phyloP scores from a whole-genome alignment of 2,113 vertebrate species.

The Colaptes auratus region DNA sequence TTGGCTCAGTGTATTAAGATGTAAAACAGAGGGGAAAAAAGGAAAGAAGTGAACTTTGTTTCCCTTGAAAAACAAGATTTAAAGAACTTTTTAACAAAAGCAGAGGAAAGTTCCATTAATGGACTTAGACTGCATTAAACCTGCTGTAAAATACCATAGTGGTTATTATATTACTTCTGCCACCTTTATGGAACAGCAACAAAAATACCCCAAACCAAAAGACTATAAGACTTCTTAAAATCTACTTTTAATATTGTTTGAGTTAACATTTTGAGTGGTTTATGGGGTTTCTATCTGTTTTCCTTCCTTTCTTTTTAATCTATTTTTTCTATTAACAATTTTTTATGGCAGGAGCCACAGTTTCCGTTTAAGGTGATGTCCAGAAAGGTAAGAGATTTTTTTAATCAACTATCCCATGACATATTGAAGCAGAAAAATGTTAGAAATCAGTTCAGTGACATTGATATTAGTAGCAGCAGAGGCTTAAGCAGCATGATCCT shows the following conservation, averaged over 20 bases:
- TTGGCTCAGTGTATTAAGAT: background rate
- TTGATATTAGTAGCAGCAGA: background rate
- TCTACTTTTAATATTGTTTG: background rate
- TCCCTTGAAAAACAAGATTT: background rate
- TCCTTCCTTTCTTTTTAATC: background rate
- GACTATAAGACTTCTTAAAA: background rate
- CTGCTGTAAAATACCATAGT: background rate
- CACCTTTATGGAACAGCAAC: conserved; percentile 20
- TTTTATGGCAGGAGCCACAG: background rate
- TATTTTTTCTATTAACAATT: background rate
- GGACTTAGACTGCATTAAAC: conserved; percentile 12
- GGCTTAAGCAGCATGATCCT: background rate
- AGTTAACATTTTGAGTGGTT: background rate
- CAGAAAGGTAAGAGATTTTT: background rate
- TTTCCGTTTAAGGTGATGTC: background rate
- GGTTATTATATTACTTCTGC: conserved; percentile 1
- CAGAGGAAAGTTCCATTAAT: background rate
- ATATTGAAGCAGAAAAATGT: background rate
- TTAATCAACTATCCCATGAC: background rate
- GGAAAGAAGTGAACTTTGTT: background rate
- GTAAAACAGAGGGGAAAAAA: background rate
- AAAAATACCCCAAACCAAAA: background rate
- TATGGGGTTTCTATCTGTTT: background rate
- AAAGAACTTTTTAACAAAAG: conserved; percentile 5
- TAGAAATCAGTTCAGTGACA: background rate